These are phyloP conservation scores for Stratiolaelaps scimitus DNA, from an alignment of 1,140 invertebrate genomes.

Conservation along the genomic window DNA sequence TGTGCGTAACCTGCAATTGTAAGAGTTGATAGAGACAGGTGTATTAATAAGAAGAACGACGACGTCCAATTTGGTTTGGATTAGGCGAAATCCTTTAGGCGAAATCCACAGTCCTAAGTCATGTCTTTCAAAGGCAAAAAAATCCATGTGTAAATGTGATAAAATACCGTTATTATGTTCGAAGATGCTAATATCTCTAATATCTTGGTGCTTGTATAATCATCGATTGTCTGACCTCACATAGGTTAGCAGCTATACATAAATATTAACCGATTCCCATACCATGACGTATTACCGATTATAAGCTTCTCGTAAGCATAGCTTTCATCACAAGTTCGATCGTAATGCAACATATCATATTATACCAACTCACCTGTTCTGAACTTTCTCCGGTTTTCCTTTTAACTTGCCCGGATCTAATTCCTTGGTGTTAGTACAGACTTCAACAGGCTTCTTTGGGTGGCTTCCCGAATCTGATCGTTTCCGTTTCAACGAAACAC, in stretches of 20 bases:
- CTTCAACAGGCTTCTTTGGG: neutral
- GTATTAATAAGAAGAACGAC: neutral
- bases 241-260: too few species aligned
- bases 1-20: neutral
- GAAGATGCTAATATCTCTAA: neutral
- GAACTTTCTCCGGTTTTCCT: constrained; percentile 22
- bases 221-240: too few species aligned
- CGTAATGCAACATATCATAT: too few species aligned
- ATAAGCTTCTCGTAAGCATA: too few species aligned
- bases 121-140: neutral
- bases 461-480: too few species aligned
- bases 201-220: too few species aligned
- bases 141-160: neutral
- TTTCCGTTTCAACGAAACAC: neutral
- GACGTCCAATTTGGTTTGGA: too few species aligned
- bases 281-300: too few species aligned
- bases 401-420: neutral
- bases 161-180: neutral
- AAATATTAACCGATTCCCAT: too few species aligned
- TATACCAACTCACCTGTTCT: neutral
- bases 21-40: neutral
- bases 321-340: too few species aligned
- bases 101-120: neutral
- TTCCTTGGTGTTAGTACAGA: neutral
- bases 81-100: too few species aligned